Conservation (phyloP, 2,888 invertebrate genomes). For the Tinea trinotella region DNA sequence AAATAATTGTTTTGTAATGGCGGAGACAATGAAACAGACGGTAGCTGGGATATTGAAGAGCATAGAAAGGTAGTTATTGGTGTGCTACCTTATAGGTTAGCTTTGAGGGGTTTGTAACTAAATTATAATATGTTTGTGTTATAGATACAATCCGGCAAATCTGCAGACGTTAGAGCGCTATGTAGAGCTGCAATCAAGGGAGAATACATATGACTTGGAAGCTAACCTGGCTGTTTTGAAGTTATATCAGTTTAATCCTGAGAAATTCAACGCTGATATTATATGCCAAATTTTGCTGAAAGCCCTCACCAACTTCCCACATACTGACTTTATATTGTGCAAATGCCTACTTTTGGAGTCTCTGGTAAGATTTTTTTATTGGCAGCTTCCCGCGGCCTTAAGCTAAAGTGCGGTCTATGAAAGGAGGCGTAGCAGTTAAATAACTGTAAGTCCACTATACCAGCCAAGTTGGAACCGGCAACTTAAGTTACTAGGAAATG, state of each 20-base stretch:
- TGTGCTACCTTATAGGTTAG: not conserved
- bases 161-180: constrained; percentile 91
- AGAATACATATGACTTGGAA: constrained; percentile 96
- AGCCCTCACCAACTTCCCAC: constrained; percentile 96
- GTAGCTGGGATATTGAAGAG: constrained; percentile 90
- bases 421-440: too few relatives aligned
- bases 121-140: not conserved
- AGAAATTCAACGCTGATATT: constrained; percentile 85
- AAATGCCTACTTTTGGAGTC: constrained; percentile 93
- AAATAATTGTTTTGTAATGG: constrained; percentile 60
- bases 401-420: too few relatives aligned
- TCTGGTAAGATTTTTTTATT: constrained; percentile 39
- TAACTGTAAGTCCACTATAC: too few relatives aligned
- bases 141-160: constrained; percentile 97
- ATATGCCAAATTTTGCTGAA: constrained; percentile 94
- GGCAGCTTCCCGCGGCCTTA: not conserved
- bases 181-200: constrained; percentile 92
- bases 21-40: constrained; percentile 88
- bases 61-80: constrained; percentile 84
- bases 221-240: constrained; percentile 97
- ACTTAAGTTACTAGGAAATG: too few relatives aligned
- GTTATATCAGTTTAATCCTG: constrained; percentile 96
- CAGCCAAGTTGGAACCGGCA: too few relatives aligned
- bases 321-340: constrained; percentile 97
- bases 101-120: not conserved